phyloP scores from a whole-genome alignment of 2,888 invertebrate genomes.

The Lasioglossum lativentre region DNA sequence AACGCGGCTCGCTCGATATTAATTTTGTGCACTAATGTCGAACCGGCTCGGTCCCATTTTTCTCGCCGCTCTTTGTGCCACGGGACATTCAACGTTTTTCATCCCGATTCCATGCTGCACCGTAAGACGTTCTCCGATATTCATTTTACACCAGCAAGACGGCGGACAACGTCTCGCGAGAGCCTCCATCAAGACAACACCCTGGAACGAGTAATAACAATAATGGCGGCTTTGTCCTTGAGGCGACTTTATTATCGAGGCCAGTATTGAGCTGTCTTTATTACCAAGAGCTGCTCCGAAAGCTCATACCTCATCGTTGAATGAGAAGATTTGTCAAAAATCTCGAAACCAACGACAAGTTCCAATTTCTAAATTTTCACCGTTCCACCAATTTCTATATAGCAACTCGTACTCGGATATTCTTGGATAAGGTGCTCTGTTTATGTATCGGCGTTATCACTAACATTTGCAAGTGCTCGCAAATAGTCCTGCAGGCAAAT shows the following conservation, averaged over 20 bases:
- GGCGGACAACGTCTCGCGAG: neutral
- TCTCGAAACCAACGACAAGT: neutral
- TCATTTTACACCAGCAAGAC: slow-evolving; percentile 41
- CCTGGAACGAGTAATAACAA: neutral
- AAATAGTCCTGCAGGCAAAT: neutral
- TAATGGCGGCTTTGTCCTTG: neutral
- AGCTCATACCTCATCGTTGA: neutral
- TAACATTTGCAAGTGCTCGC: neutral
- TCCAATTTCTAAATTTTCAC: neutral
- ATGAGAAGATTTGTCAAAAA: neutral
- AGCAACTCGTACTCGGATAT: neutral
- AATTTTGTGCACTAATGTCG: slow-evolving; percentile 50
- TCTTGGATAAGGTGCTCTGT: neutral
- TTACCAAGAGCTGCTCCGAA: neutral
- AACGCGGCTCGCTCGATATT: slow-evolving; percentile 45
- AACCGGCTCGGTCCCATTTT: slow-evolving; percentile 23
- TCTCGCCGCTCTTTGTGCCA: slow-evolving; percentile 30
- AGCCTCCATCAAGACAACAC: neutral
- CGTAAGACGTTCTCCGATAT: slow-evolving; percentile 48
- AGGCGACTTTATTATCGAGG: neutral
- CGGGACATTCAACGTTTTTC: slow-evolving; percentile 25
- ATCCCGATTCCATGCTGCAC: slow-evolving; percentile 43
- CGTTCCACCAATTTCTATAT: neutral
- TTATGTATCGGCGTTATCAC: no score
- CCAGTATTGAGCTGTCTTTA: neutral